Percentiles rank a stretch among this genome's conserved stretches.
Conservation (phyloP, 2,113 vertebrate species). For the Leuciscus idus region DNA sequence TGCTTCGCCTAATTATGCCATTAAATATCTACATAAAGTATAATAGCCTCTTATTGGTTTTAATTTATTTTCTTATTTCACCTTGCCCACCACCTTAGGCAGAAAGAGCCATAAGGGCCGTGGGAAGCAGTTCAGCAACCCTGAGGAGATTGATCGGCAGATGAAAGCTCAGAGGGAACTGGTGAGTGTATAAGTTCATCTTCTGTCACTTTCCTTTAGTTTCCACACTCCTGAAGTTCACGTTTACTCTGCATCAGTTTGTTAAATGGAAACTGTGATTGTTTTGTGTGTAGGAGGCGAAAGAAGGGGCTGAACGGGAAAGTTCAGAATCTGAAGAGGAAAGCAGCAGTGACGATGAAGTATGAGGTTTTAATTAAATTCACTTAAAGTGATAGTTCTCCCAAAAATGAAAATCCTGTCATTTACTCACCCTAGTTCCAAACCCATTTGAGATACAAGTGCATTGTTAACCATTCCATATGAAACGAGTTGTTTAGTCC, state of each 20-base stretch:
- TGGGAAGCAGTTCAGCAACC: slow-evolving; percentile 82
- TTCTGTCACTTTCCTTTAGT: neutral
- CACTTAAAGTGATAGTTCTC: neutral
- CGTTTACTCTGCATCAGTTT: neutral
- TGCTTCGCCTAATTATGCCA: too few species aligned
- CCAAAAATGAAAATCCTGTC: neutral
- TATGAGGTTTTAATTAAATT: neutral
- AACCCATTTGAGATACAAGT: neutral
- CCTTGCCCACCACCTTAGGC: slow-evolving; percentile 58
- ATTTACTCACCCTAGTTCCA: neutral
- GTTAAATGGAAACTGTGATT: neutral
- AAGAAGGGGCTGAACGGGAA: slow-evolving; percentile 66
- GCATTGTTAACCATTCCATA: neutral
- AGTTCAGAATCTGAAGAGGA: slow-evolving; percentile 73
- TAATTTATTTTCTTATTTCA: neutral
- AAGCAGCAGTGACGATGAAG: slow-evolving; percentile 80
- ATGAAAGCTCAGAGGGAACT: slow-evolving; percentile 76
- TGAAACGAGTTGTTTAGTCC: neutral
- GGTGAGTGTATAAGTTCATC: slow-evolving; percentile 63
- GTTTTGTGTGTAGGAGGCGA: slow-evolving; percentile 68
- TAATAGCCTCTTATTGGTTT: neutral
- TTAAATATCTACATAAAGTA: neutral
- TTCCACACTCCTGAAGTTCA: too few species aligned
- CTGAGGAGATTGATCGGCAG: slow-evolving; percentile 82
- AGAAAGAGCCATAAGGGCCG: slow-evolving; percentile 81